Evolutionary conservation across 2,888 invertebrate genomes (phyloP), one percentile per base, ranked within the genome.

Genomic region (Drosophila mimica): DNA sequence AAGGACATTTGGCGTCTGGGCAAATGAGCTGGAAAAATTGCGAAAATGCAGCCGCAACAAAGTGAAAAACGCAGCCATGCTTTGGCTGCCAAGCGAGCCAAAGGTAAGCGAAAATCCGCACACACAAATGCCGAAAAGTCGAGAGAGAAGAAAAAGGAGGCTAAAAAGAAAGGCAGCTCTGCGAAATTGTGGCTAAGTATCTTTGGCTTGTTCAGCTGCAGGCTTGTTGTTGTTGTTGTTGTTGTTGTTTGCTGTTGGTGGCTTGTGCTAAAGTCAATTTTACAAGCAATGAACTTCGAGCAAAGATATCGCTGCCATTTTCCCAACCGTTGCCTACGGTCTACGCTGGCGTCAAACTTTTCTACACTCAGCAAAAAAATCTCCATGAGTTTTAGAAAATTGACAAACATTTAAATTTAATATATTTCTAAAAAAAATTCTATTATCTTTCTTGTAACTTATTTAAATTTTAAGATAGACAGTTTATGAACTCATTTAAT

Each of bases 21-120:
- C 74, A 81, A 88, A 88, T 88, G 85, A 83, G 88, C 79, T 88
- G 73, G 81, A 83, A 88, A 85, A 83, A 85, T 88, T 74, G 76
- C 79, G 79, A 76, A 75, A 82, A 82, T 82, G 66, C 81, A 70
- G 71, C 70, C 62, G 72, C 74, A 72, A 57, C 79, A 78, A 74
- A 78, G 78, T 74, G 59, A 70, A 78, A 68, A 79, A 69, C 67
- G 63, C 62, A 71, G 74, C 66, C 65, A 68, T 66, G 74, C 80
- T 82, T 74, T 82, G 87, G 64, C 53, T 61, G 53, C 57, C 68
- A 63, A 46, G 59, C 53, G 9, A 30, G 54, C 51, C 68, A 75
- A 77, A 86, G 74, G 79, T 81, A 79, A 49, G 68, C 71, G 15
- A 58, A 77, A 70, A 60, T 66, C 52, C 65, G 60, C 56, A 56